Base-by-base conservation (phyloP, 2,888 invertebrate species). In the Dendrolimus houi region DNA sequence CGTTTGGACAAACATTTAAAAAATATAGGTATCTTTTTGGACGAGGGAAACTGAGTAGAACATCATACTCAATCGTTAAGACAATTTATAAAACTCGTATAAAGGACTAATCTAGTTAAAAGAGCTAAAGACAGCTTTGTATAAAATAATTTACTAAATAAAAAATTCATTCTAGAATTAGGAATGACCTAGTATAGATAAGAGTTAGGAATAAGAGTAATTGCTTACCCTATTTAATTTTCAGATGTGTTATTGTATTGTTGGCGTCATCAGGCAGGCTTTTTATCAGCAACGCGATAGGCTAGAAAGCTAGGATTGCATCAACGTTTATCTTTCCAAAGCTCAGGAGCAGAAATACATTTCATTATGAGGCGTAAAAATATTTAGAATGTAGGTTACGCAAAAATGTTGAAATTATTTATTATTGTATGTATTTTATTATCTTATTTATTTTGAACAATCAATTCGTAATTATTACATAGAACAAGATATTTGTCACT, bases 191-290 rank as follows among this genome's bases (percentile, higher is more conserved):
- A 29, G 29, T 29, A 29, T 29, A 29, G 0, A 13, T 9, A 53
- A 53, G 29, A 54, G 54, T 9, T 59, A 70, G 71, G 61, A 59
- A 61, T 57, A 66, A 66, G 64, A 64, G 69, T 75, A 72, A 74
- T 75, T 74, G 74, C 74, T 75, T 72, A 70, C 74, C 72, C 73
- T 70, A 74, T 80, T 79, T 77, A 68, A 81, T 81, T 82, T 81
- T 81, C 82, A 82, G 82, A 81, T 81, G 59, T 56, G 62, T 74
- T 70, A 67, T 74, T 64, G 72, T 74, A 70, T 73, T 71, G 77
- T 79, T 69, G 80, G 79, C 69, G 80, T 65, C 76, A 60, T 69
- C 70, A 76, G 76, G 76, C 80, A 78, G 81, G 79, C 72, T 73
- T 67, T 29, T 62, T 65, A 66, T 29, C 55, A 56, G 47, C 55